Conservation (phyloP, 2,113 vertebrate genomes). For the Trogon surrucura region DNA sequence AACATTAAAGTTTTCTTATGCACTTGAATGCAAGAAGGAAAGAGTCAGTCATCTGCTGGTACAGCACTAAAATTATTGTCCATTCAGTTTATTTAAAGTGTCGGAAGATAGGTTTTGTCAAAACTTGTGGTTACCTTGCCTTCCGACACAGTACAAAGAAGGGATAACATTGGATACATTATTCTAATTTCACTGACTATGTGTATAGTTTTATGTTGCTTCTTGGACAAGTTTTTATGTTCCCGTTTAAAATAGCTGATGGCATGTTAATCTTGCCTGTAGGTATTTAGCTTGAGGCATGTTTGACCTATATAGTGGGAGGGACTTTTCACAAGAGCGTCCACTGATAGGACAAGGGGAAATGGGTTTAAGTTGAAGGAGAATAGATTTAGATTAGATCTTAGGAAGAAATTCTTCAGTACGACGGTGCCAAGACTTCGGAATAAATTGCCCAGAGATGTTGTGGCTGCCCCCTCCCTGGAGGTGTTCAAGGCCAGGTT, state of each 20-base stretch:
- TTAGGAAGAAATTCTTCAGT: too few relatives aligned
- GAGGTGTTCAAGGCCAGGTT: too few relatives aligned
- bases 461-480: too few relatives aligned
- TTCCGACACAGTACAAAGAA: neutral
- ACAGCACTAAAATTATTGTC: neutral
- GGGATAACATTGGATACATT: neutral
- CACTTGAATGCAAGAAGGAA: neutral
- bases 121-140: neutral
- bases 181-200: neutral
- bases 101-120: neutral
- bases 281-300: neutral
- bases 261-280: neutral
- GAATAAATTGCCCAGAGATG: too few relatives aligned
- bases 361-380: too few relatives aligned
- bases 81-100: neutral
- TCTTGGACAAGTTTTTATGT: neutral
- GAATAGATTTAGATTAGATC: too few relatives aligned
- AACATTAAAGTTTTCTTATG: neutral
- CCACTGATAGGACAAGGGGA: too few relatives aligned
- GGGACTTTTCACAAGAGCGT: too few relatives aligned
- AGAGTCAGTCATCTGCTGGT: neutral
- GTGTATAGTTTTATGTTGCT: neutral
- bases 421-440: too few relatives aligned
- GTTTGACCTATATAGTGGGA: neutral
- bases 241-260: neutral